Base-by-base conservation (phyloP, 2,113 vertebrate genomes). In the Gadus macrocephalus region DNA sequence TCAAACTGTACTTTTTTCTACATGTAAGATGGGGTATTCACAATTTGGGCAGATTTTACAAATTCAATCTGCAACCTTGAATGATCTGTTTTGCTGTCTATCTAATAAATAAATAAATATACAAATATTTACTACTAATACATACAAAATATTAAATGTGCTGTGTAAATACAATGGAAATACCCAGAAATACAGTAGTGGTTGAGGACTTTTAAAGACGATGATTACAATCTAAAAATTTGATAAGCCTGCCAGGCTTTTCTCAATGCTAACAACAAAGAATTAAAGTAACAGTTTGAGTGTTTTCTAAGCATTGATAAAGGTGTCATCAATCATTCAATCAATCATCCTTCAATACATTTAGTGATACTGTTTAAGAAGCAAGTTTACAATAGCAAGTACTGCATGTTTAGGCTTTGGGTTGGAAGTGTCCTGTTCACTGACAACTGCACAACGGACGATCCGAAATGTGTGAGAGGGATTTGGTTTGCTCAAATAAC, bases 1-100 rank as follows among this genome's bases (percentile, higher is more conserved):
- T 71, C 60, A 80, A 67, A 71, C 56, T 68, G 73, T 80, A 81
- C 70, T 80, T 85, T 84, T 65, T 78, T 20, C 71, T 71, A 59
- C 28, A 16, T 56, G 17, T 64, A 66, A n/a, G 55, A 63, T 68
- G 53, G 38, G 2, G 72, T 76, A 71, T 70, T 72, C 64, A 70
- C 58, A 66, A 64, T 56, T 60, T 53, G 59, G 6, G 15, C 42
- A 49, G 42, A 9, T 7, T 7, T 9, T 49, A 49, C 42, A 49
- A 49, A 49, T 49, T 7, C 12, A 14, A 49, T 49, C 8, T 49
- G 42, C 42, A 49, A 49, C 42, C 42, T 49, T 49, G 11, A 49
- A 9, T 11, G 42, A 49, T 49, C 42, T 49, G 42, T 14, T 49
- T 49, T 49, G 42, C 42, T 49, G 12, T 49, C 42, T 42, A 42